Percentiles rank a stretch among this genome's conserved stretches.
These are phyloP conservation scores for Lithodes maja DNA, from an alignment of 2,888 invertebrate genomes.

Conservation along the genomic window DNA sequence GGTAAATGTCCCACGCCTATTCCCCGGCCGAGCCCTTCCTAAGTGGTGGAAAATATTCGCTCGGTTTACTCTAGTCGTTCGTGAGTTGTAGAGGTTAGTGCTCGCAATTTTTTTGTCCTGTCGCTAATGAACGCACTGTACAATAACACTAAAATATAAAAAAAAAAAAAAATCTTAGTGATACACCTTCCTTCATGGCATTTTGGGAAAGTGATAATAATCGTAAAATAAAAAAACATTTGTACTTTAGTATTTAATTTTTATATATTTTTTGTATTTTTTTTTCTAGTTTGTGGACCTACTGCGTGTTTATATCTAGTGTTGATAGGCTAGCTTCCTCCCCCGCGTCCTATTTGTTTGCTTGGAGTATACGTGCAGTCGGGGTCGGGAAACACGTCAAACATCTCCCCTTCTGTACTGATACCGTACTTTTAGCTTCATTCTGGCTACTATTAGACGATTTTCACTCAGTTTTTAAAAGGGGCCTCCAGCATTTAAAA, in stretches of 20 bases:
- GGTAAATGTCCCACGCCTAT: too few species aligned
- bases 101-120: too few species aligned
- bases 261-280: slow-evolving; percentile 38
- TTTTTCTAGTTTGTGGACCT: slow-evolving; percentile 37
- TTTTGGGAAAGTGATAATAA: not conserved
- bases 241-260: slow-evolving; percentile 39
- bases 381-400: too few species aligned
- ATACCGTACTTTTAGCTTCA: too few species aligned
- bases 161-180: slow-evolving; percentile 31
- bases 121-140: not conserved
- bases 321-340: slow-evolving; percentile 7
- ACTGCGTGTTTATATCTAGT: not conserved
- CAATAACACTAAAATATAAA: slow-evolving; percentile 21
- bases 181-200: slow-evolving; percentile 33
- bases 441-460: too few species aligned
- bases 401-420: too few species aligned
- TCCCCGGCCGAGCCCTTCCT: too few species aligned
- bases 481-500: too few species aligned
- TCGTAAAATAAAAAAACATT: slow-evolving; percentile 7
- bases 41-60: too few species aligned
- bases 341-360: not conserved
- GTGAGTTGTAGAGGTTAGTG: too few species aligned
- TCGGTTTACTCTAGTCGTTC: too few species aligned
- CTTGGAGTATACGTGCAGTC: not conserved
- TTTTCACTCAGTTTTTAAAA: too few species aligned